Evolutionary conservation across 1,140 invertebrate species (phyloP).

Genomic region (Euura saliciscinereae): DNA sequence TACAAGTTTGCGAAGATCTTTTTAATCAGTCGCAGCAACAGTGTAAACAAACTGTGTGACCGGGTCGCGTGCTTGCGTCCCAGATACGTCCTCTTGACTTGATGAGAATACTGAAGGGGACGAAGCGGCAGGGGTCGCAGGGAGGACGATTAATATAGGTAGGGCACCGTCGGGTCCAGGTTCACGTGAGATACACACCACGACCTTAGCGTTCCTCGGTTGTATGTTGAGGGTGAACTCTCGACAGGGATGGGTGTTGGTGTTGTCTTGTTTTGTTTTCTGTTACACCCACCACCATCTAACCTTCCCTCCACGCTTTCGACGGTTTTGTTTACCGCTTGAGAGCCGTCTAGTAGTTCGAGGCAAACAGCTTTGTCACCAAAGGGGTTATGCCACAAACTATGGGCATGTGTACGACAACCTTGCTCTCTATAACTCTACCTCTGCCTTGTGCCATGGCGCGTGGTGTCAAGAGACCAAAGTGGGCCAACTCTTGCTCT

Average conservation of each 20-base stretch:
- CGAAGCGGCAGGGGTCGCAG: background rate
- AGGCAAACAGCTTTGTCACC: background rate
- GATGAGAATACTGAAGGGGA: too few species aligned
- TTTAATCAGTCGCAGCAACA: too few species aligned
- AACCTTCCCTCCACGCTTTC: background rate
- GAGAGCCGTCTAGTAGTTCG: background rate
- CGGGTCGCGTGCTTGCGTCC: too few species aligned
- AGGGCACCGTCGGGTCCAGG: background rate
- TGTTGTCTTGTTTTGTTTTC: background rate
- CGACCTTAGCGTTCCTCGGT: background rate
- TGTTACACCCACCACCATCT: too few species aligned
- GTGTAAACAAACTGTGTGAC: too few species aligned
- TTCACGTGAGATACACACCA: background rate
- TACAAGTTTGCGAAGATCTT: too few species aligned
- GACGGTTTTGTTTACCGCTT: constrained; percentile 1
- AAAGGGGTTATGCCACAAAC: background rate
- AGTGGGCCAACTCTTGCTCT: too few species aligned
- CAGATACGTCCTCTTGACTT: too few species aligned
- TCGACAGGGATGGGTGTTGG: background rate
- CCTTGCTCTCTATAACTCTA: too few species aligned
- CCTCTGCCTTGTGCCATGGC: too few species aligned
- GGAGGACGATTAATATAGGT: background rate
- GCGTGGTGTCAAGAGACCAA: too few species aligned
- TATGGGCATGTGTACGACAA: too few species aligned
- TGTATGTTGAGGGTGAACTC: background rate